Conservation (phyloP, 2,113 vertebrate genomes). For the Chamaea fasciata region DNA sequence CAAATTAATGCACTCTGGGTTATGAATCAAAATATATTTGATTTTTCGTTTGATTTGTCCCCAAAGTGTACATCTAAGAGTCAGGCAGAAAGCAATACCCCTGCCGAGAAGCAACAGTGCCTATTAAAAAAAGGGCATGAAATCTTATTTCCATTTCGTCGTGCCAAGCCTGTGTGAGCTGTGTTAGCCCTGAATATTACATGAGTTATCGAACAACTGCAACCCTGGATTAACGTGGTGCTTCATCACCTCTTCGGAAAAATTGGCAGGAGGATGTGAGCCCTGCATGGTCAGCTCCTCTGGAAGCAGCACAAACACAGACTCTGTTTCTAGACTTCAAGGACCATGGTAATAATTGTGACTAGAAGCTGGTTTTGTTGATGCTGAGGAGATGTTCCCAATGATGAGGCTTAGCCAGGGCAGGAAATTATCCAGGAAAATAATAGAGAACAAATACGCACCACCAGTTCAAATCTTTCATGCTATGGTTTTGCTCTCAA, state of each 20-base stretch:
- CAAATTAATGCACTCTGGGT: background rate
- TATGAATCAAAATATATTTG: background rate
- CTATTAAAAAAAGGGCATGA: background rate
- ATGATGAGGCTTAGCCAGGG: background rate
- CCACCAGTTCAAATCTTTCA: background rate
- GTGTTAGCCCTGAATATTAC: background rate
- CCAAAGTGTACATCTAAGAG: background rate
- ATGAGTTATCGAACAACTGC: background rate
- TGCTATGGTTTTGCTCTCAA: background rate
- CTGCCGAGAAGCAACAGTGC: background rate
- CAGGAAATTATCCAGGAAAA: background rate
- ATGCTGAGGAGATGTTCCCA: background rate
- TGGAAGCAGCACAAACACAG: background rate
- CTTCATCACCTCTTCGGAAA: background rate
- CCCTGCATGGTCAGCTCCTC: background rate
- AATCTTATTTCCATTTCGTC: background rate
- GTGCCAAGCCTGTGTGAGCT: background rate
- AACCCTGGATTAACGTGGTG: background rate
- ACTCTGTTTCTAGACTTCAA: background rate
- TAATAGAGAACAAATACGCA: background rate
- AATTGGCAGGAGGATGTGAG: background rate
- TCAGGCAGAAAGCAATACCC: background rate
- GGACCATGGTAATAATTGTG: background rate
- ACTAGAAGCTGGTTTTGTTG: background rate
- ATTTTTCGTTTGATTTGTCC: slow-evolving; percentile 13